Conservation (phyloP, 2,797 vertebrate species). For the Phataginus tricuspis region DNA sequence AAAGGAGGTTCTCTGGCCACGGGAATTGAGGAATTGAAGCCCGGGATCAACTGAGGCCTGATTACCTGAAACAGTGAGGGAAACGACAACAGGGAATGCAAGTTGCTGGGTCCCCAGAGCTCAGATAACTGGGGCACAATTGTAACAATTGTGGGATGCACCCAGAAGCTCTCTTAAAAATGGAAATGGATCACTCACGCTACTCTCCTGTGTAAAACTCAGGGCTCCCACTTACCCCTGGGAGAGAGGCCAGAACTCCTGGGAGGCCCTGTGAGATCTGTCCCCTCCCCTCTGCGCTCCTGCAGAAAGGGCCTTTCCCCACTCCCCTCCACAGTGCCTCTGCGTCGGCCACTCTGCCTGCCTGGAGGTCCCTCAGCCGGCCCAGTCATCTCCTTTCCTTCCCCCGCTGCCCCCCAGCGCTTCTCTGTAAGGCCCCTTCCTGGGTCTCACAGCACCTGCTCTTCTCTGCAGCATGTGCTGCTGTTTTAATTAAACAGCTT, state of each 20-base stretch:
- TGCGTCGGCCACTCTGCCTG: accelerated
- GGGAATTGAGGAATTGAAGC: background rate
- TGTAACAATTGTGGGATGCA: background rate
- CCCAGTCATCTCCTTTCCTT: background rate
- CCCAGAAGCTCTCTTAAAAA: background rate
- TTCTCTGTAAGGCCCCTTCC: background rate
- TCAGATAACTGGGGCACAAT: background rate
- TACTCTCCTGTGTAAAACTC: background rate
- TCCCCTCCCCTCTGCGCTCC: background rate
- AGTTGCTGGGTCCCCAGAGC: background rate
- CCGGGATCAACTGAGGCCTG: no score
- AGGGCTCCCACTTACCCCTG: background rate
- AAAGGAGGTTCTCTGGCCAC: background rate
- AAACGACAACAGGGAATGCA: background rate
- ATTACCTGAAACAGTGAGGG: background rate
- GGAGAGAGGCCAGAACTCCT: background rate
- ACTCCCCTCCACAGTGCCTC: background rate
- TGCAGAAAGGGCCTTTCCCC: background rate
- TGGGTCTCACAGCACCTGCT: background rate
- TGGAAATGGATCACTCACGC: background rate
- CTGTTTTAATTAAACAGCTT: background rate
- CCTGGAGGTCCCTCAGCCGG: background rate
- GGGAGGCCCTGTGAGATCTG: accelerated
- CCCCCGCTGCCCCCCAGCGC: background rate
- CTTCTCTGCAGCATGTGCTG: background rate